Evolutionary conservation across 2,113 vertebrate species (phyloP).

Genomic region (Excalfactoria chinensis): DNA sequence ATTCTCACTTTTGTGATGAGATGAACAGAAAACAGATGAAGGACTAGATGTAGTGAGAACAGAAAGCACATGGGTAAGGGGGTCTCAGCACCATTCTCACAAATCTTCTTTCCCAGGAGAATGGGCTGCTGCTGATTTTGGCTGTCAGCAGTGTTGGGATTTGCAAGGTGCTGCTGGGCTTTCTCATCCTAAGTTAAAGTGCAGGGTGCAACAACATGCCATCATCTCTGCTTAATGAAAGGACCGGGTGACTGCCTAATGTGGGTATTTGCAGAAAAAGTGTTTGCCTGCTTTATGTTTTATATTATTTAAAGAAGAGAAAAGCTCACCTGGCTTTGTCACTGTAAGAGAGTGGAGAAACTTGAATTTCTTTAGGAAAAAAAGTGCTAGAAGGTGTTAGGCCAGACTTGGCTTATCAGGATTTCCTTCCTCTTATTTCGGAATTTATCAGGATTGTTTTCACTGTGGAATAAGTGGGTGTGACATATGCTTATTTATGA

Average conservation of each 20-base stretch:
- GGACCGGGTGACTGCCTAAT: background rate
- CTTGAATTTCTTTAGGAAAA: background rate
- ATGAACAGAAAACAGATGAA: slow-evolving; percentile 53
- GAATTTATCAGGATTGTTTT: slow-evolving; percentile 8
- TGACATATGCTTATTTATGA: background rate
- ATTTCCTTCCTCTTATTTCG: background rate
- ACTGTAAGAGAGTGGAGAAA: background rate
- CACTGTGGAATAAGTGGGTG: background rate
- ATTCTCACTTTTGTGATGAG: slow-evolving; percentile 25
- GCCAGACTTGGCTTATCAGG: background rate
- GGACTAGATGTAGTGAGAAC: slow-evolving; percentile 55
- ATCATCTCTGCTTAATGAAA: background rate
- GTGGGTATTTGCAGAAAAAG: background rate
- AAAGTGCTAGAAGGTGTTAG: background rate
- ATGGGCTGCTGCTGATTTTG: slow-evolving; percentile 48
- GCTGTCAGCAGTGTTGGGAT: slow-evolving; percentile 37
- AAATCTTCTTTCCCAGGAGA: slow-evolving; percentile 42
- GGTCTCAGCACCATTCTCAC: slow-evolving; percentile 44
- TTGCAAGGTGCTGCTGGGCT: slow-evolving; percentile 46
- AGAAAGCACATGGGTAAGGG: slow-evolving; percentile 55
- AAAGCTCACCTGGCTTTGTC: background rate
- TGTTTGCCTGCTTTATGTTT: background rate
- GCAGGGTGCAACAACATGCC: background rate
- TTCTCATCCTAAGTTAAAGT: background rate
- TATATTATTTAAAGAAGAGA: background rate